Evolutionary conservation across 2,888 invertebrate genomes (phyloP), one percentile per base, ranked within the genome.

Genomic region (Sesia apiformis): DNA sequence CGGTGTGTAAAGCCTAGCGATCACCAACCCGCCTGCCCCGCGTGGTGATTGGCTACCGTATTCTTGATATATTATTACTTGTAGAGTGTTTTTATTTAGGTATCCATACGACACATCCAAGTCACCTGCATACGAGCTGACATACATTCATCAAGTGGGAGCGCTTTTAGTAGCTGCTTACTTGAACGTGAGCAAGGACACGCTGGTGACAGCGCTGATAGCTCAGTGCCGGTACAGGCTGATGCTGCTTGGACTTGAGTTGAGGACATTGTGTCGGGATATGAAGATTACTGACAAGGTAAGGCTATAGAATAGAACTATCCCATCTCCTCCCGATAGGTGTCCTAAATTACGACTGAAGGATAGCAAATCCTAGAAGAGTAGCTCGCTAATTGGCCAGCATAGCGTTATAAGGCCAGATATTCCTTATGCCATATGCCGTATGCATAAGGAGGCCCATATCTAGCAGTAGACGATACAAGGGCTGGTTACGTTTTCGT

Each of bases 141-240:
- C 85, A 0, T 90, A 84, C 63, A 57, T 72, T 0, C 91, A 91
- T 61, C 91, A 91, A 65, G 76, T 86, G 2, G 63, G 77, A 0
- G 87, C 87, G 0, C 74, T 91, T 5, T 68, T 76, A 42, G 63
- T 89, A 38, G 85, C 88, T 0, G 91, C 90, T 0, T 74, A 73
- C 55, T 75, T 90, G 55, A 91, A 91, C 67, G 81, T 91, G 1
- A 79, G 80, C 58, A 84, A 90, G 58, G 91, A 91, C 56, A 82
- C 84, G 0, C 63, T 90, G 56, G 82, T 85, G 49, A 78, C 85
- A 1, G 71, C 84, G 0, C 70, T 91, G 51, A 78, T 91, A 55
- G 85, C 85, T 1, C 87, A 90, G 67, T 84, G 84, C 60, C 72
- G 81, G 4, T 90, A 86, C 43, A 82, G 91, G 38, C 64, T 91